Percentiles rank a stretch among this genome's conserved stretches.
Conservation (phyloP, 2,113 vertebrate genomes). For the Corapipo altera region DNA sequence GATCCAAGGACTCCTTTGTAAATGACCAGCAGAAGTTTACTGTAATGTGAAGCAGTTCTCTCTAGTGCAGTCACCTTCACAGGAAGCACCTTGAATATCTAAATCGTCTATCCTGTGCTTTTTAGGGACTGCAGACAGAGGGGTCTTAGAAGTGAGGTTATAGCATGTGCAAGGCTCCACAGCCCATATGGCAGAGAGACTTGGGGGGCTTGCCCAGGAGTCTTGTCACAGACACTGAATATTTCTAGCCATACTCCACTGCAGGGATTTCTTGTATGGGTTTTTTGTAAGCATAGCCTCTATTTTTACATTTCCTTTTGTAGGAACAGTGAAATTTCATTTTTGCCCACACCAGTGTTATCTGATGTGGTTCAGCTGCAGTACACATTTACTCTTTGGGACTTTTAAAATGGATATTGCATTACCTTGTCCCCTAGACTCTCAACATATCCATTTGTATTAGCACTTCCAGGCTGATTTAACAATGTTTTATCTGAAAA, state of each 20-base stretch:
- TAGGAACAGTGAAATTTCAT: neutral
- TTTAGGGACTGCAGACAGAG: neutral
- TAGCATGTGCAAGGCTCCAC: neutral
- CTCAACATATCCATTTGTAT: neutral
- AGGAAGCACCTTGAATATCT: neutral
- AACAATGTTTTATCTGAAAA: neutral
- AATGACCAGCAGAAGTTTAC: neutral
- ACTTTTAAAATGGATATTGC: neutral
- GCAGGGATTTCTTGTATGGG: neutral
- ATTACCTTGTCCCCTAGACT: neutral
- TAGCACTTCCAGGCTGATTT: neutral
- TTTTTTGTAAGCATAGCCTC: neutral
- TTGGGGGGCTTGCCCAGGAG: neutral
- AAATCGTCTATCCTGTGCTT: neutral
- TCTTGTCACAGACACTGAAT: neutral
- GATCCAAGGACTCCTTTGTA: neutral
- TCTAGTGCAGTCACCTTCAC: neutral
- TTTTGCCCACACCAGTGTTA: neutral
- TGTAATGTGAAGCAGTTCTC: neutral
- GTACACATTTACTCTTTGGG: neutral
- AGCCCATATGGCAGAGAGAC: neutral
- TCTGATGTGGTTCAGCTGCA: neutral
- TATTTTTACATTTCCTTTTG: neutral
- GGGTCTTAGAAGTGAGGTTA: neutral
- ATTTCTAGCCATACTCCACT: neutral